phyloP scores from a whole-genome alignment of 1,140 invertebrate genomes.

The Centruroides sculpturatus region DNA sequence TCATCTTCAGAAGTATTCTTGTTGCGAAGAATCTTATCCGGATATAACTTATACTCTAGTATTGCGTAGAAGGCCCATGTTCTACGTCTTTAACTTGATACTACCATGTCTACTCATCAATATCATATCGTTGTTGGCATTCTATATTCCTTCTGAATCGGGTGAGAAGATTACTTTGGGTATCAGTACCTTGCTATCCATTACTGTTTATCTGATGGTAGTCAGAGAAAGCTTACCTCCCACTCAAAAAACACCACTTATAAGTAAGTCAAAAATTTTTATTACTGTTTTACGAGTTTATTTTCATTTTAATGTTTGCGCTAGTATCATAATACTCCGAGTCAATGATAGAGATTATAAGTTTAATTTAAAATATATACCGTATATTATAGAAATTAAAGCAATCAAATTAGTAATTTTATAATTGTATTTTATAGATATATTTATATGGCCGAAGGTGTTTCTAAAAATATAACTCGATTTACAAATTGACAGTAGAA shows the following conservation, averaged over 20 bases:
- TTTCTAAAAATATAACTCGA: no score
- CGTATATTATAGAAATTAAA: no score
- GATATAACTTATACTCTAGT: slow-evolving; percentile 38
- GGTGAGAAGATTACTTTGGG: slow-evolving; percentile 43
- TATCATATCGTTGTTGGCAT: slow-evolving; percentile 38
- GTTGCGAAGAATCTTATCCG: slow-evolving; percentile 39
- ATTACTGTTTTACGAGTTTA: no score
- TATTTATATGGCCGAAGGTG: no score
- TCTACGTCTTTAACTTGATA: slow-evolving; percentile 41
- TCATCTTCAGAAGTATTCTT: slow-evolving; percentile 35
- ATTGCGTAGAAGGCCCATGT: slow-evolving; percentile 30
- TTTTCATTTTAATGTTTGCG: no score
- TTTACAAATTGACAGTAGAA: no score
- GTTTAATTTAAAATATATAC: no score
- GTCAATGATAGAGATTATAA: no score
- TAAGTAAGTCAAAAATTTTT: slow-evolving; percentile 29
- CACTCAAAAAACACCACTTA: slow-evolving; percentile 40
- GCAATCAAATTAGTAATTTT: no score
- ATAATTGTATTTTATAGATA: no score
- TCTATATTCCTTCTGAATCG: slow-evolving; percentile 41
- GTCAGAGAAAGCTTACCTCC: slow-evolving; percentile 42
- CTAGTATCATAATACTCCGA: no score
- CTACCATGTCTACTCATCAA: slow-evolving; percentile 43
- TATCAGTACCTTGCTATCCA: slow-evolving; percentile 39
- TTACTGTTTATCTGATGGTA: slow-evolving; percentile 42